Conservation (phyloP, 2,888 invertebrate species). For the Ganaspis brasiliensis region DNA sequence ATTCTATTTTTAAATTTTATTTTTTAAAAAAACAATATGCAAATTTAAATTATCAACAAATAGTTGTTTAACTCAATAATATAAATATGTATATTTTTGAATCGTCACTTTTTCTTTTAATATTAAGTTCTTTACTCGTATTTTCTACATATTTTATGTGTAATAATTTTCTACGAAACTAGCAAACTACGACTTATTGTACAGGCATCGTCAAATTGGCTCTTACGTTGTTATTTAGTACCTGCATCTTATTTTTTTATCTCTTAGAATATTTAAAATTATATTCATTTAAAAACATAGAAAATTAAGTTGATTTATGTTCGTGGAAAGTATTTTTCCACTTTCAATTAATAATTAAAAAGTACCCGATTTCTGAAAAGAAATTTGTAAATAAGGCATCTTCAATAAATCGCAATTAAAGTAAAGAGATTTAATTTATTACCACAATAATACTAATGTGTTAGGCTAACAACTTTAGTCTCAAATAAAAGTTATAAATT, state of each 20-base stretch:
- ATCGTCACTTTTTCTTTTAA: too few relatives aligned
- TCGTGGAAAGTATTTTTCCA: conserved; percentile 18
- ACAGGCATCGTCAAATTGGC: conserved; percentile 2
- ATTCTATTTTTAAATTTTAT: conserved; percentile 2
- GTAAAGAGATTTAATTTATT: conserved; percentile 16
- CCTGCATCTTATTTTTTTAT: conserved; percentile 25
- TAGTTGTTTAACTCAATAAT: neutral
- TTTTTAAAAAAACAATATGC: neutral
- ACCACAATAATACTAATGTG: conserved; percentile 9
- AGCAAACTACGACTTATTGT: neutral
- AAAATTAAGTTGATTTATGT: neutral
- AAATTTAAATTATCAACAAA: neutral
- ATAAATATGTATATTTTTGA: too few relatives aligned
- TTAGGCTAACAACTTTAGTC: neutral
- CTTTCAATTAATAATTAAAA: conserved; percentile 4
- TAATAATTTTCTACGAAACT: too few relatives aligned
- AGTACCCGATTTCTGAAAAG: conserved; percentile 6
- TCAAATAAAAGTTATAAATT: conserved; percentile 10
- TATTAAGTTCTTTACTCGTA: too few relatives aligned
- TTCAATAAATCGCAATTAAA: conserved; percentile 21
- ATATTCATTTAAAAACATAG: neutral
- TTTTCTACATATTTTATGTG: too few relatives aligned
- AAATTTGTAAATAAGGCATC: conserved; percentile 32
- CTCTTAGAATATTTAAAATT: neutral
- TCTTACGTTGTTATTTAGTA: neutral